A percentile compares a stretch with the other conserved stretches of the same genome.
These are phyloP conservation scores for Drosophila kikkawai DNA, from an alignment of 1,140 invertebrate genomes.

Conservation along the genomic window DNA sequence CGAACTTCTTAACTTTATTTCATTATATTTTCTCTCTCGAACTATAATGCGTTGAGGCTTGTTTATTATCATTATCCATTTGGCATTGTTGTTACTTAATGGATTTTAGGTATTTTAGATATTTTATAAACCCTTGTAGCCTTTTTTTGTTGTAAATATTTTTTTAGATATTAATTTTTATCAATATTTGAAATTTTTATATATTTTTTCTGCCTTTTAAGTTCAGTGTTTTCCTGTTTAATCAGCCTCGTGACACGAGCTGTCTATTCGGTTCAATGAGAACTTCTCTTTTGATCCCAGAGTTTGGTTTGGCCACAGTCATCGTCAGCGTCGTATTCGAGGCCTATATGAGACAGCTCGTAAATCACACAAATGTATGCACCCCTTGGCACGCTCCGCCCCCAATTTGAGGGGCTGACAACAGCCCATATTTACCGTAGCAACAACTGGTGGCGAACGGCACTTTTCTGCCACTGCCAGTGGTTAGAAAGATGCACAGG, in stretches of 20 bases:
- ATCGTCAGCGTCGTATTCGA: constrained; percentile 30
- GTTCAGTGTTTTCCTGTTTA: not conserved
- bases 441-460: constrained; percentile 49
- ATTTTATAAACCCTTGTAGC: not conserved
- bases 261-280: constrained; percentile 8
- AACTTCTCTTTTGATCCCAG: constrained; percentile 17
- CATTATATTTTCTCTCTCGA: not conserved
- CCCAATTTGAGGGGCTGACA: constrained; percentile 8
- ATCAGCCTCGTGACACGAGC: constrained; percentile 29
- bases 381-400: constrained; percentile 55
- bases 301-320: constrained; percentile 28
- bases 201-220: not conserved
- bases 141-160: not conserved
- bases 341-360: constrained; percentile 72
- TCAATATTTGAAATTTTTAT: rapidly evolving
- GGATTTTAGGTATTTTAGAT: not conserved
- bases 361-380: constrained; percentile 82
- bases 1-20: constrained; percentile 14
- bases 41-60: not conserved
- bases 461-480: constrained; percentile 49
- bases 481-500: constrained; percentile 49
- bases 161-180: not conserved
- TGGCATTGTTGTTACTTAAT: not conserved
- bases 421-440: constrained; percentile 42
- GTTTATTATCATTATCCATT: constrained; percentile 1